A percentile compares a stretch with the other conserved stretches of the same genome.
These are phyloP conservation scores for Hydrotaea cyrtoneurina DNA, from an alignment of 2,888 invertebrate species.

Conservation along the genomic window DNA sequence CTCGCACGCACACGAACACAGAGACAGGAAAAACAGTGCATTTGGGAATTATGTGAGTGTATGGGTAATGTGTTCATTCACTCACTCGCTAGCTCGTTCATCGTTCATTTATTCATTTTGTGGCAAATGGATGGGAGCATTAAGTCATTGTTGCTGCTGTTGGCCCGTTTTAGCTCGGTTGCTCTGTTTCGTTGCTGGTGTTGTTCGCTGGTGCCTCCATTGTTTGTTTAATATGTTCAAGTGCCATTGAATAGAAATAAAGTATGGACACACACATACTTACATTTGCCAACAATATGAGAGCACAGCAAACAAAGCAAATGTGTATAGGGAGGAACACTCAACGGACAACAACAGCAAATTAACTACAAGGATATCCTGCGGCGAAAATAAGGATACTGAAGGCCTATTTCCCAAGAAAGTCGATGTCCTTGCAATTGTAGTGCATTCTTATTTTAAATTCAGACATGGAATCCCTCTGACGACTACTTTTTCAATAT, in stretches of 20 bases:
- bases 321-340: conserved; percentile 4
- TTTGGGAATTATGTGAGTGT: conserved; percentile 32
- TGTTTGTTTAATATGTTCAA: conserved; percentile 39
- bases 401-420: too few relatives aligned
- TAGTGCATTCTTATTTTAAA: too few relatives aligned
- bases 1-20: background rate
- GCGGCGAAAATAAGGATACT: too few relatives aligned
- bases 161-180: background rate
- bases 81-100: conserved; percentile 1
- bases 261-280: conserved; percentile 17
- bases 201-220: background rate
- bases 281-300: conserved; percentile 27
- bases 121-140: conserved; percentile 15
- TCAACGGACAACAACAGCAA: background rate
- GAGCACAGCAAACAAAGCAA: conserved; percentile 34
- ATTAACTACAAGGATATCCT: background rate
- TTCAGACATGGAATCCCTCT: too few relatives aligned
- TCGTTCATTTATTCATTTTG: conserved; percentile 31
- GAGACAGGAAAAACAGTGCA: conserved; percentile 29
- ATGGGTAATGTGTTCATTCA: conserved; percentile 19
- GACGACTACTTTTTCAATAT: too few relatives aligned
- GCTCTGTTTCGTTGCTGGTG: background rate
- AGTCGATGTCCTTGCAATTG: too few relatives aligned
- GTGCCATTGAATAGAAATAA: conserved; percentile 28
- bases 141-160: conserved; percentile 10